Evolutionary conservation across 1,140 invertebrate species (phyloP), one percentile per base, ranked within the genome.

Genomic region (Ips typographus): DNA sequence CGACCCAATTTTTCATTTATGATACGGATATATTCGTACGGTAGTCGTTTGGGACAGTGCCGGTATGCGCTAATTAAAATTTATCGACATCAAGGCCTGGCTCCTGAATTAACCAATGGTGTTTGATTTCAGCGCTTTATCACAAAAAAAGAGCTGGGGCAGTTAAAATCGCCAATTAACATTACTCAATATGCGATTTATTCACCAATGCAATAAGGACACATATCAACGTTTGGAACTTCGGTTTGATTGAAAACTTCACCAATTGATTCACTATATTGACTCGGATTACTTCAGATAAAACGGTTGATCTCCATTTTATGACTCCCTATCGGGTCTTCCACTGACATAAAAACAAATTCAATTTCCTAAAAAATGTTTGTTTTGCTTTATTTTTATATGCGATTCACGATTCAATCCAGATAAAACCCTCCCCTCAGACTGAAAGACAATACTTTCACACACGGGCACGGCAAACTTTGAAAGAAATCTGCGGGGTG

Each of bases 401-500:
- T 49, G 22, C 6, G 44, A 1, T 49, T 49, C 44, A 22, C 22
- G 22, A 22, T 22, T 22, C 22, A 22, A 22, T 22, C 22, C 22
- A 22, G 22, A 22, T 22, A 22, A 22, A 22, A 22, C 22, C 22
- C 22, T 22, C 22, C 22, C 22, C 22, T 22, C 22, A 22, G 22
- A 22, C 22, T 22, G 44, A 1, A 49, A 2, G 7, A 22, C 6
- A 49, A 22, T 49, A 49, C 44, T 49, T 49, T 49, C 44, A 49
- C 44, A 49, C 44, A 49, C 22, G 22, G 22, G 22, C 22, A 22
- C 22, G 44, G 44, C 4, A 4, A 37, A 55, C 57, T 22, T 22
- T 59, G 57, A 40, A 59, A 59, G n/a, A 42, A 42, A 7, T 4
- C 59, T 37, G 37, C 44, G 40, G 61, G 61, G 61, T 51, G 44